Evolutionary conservation across 23 tunicate species (phyloP), one percentile per base, ranked within the genome.

Genomic region (Diplosoma virens): DNA sequence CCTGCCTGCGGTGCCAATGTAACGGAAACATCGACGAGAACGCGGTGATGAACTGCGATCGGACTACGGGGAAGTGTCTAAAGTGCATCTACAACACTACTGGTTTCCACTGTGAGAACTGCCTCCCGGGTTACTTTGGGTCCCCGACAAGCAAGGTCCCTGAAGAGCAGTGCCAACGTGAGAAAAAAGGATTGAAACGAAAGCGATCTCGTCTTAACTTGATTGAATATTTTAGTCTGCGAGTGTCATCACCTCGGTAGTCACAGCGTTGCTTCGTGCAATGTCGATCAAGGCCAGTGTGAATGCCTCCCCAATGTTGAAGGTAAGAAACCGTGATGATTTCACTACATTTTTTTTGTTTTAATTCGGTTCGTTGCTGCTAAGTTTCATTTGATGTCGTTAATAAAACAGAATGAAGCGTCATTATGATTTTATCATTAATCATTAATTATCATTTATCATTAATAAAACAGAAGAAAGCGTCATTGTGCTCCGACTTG

Each of bases 51-150:
- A 94, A 94, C 67, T 94, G 99, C 71, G 80, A 94, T 67, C 59
- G 81, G 26, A 55, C 76, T 18, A 89, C 99, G 0, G 99, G 99
- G 27, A 87, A 87, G 54, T 94, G 99, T 33, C 79, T 87, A 28
- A 94, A 94, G 65, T 94, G 99, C 69, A 83, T 88, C 59, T 75
- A 94, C 86, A 94, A 94, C 86, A 94, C 99, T 0, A 84, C 94
- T 9, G 99, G 99, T 3, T 61, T 65, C 16, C 80, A 79, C 50
- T 94, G 99, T 59, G 91, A 87, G n/a, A n/a, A 35, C n/a, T 94
- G 99, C 61, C 59, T 87, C 36, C 86, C 81, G 14, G 99, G 99
- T 27, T 94, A 82, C 81, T 94, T 82, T 70, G 99, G 99, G 14
- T 71, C 83, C 29, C 87, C 99, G 47, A 56, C 80, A 28, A 83